Conservation (phyloP, 1,140 invertebrate species). For the Lanistes nyassanus region DNA sequence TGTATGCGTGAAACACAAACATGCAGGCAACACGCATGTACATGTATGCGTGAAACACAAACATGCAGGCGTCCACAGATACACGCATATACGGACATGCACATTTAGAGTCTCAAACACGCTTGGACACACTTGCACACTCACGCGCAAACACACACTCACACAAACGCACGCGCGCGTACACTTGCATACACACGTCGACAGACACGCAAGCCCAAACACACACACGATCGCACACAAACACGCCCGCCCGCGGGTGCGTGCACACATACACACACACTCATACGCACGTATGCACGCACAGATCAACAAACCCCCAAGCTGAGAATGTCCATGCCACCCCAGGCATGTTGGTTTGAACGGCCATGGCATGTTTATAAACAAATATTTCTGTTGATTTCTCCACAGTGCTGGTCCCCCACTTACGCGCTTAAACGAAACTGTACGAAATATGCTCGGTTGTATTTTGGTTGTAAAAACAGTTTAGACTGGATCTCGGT, state of each 20-base stretch:
- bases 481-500: neutral
- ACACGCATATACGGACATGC: neutral
- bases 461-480: neutral
- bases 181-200: neutral
- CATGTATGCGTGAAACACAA: no score
- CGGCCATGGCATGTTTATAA: neutral
- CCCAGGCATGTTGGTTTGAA: neutral
- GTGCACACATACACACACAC: neutral
- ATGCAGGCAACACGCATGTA: no score
- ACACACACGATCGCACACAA: neutral
- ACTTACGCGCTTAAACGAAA: neutral
- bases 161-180: neutral
- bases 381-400: no score
- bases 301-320: neutral
- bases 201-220: neutral
- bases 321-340: neutral
- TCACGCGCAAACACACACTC: neutral
- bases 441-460: neutral
- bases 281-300: neutral
- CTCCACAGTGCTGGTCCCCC: no score
- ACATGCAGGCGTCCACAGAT: no score
- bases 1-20: no score
- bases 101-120: neutral
- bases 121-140: neutral
- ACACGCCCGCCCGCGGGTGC: neutral